Conservation (phyloP, 2,888 invertebrate species). For the Auanema freiburgensis region DNA sequence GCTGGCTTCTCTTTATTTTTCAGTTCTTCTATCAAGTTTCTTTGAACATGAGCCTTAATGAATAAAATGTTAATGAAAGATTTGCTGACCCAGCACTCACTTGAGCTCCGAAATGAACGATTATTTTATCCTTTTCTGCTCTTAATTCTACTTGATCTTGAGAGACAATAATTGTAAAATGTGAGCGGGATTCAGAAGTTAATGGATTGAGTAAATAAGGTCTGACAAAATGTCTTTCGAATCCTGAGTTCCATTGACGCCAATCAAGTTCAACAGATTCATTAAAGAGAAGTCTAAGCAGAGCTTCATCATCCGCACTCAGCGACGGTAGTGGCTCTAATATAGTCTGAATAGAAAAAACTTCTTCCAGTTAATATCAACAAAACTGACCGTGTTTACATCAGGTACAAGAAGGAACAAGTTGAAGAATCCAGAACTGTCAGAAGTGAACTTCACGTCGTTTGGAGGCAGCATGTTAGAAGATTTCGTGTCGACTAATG, state of each 20-base stretch:
- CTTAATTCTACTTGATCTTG: slow-evolving; percentile 34
- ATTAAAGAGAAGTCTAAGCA: slow-evolving; percentile 10
- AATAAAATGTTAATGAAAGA: no score
- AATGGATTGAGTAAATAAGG: slow-evolving; percentile 12
- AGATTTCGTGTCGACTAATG: slow-evolving; percentile 10
- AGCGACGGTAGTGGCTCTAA: slow-evolving; percentile 11
- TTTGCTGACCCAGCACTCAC: neutral
- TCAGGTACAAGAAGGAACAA: slow-evolving; percentile 26
- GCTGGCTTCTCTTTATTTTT: slow-evolving; percentile 21
- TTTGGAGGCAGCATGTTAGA: slow-evolving; percentile 24
- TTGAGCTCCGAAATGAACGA: slow-evolving; percentile 28
- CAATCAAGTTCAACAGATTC: slow-evolving; percentile 11
- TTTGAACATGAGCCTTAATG: no score
- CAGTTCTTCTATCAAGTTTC: slow-evolving; percentile 28
- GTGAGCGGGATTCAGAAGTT: slow-evolving; percentile 32
- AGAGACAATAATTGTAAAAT: slow-evolving; percentile 38
- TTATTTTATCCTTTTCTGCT: slow-evolving; percentile 39
- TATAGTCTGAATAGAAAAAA: neutral
- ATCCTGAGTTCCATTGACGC: slow-evolving; percentile 16
- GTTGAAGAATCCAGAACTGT: slow-evolving; percentile 35
- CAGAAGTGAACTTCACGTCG: slow-evolving; percentile 24
- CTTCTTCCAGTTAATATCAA: neutral
- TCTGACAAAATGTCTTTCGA: slow-evolving; percentile 19
- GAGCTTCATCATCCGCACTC: slow-evolving; percentile 20
- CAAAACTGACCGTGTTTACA: slow-evolving; percentile 7